These are phyloP conservation scores for Pyrrhosoma nymphula DNA, from an alignment of 2,888 invertebrate genomes.

Conservation along the genomic window DNA sequence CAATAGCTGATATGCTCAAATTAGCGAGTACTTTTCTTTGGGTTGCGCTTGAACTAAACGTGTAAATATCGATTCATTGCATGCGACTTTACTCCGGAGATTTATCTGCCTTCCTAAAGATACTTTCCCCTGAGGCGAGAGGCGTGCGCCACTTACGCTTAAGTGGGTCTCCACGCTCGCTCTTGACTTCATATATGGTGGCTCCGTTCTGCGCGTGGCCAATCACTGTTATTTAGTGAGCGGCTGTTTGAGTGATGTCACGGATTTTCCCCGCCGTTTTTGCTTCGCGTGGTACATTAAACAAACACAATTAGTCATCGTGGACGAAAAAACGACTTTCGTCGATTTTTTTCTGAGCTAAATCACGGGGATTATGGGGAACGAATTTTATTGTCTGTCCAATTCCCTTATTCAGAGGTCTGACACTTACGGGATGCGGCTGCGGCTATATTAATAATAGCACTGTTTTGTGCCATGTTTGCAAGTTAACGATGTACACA, in stretches of 20 bases:
- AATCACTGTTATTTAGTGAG: constrained; percentile 28
- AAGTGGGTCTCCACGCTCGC: constrained; percentile 1
- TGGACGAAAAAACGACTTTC: neutral
- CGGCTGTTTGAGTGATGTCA: constrained; percentile 20
- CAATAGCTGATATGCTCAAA: too few species aligned
- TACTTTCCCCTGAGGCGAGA: neutral
- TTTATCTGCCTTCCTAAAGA: neutral
- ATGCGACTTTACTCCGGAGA: neutral
- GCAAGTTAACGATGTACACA: too few species aligned
- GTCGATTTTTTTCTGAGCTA: neutral
- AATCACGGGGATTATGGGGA: too few species aligned
- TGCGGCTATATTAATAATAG: too few species aligned
- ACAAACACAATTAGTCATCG: neutral
- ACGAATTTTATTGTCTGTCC: neutral
- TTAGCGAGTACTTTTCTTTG: too few species aligned
- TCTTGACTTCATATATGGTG: neutral
- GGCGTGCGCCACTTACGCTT: neutral
- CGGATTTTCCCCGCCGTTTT: neutral
- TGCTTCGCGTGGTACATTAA: neutral
- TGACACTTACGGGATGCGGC: too few species aligned
- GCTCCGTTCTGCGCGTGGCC: neutral
- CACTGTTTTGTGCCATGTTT: too few species aligned
- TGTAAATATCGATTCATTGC: neutral
- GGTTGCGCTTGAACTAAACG: neutral
- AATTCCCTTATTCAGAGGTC: neutral